Base-by-base conservation (phyloP, 1,140 invertebrate species). In the Lordiphosa collinella region DNA sequence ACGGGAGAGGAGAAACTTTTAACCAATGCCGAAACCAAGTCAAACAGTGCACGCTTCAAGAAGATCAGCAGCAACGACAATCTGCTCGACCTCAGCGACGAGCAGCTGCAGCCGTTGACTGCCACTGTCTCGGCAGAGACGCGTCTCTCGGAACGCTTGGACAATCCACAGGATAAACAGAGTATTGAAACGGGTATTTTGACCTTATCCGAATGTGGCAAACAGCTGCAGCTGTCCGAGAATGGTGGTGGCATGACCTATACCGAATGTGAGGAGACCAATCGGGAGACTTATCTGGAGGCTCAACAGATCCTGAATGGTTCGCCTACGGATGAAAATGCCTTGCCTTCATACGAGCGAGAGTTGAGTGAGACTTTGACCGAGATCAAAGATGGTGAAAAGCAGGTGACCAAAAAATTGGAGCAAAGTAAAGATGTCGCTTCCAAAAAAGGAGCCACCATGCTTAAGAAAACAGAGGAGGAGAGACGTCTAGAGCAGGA, bases 151-250 rank as follows among this genome's bases (percentile, higher is more conserved):
- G 86, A 88, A 67, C 63, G 85, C 25, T 60, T 79, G 56, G 65
- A 85, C 7, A 69, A 76, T 72, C 86, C 86, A 76, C 86, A 73
- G 66, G 86, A 88, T 88, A 88, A 71, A 78, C 86, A 88, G 80
- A 88, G 82, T 88, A 88, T 88, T 78, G 82, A 74, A 49, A 57
- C 62, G 54, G 86, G 86, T 88, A 88, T 68, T 72, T 67, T 88
- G 86, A 88, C 79, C 66, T 74, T 88, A 88, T 88, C 86, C 68
- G 86, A 88, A 74, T 72, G 86, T 69, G 86, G 86, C 63, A 88
- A 87, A 48, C 85, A 88, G 82, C 56, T 76, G 57, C 54, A 70
- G 64, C 53, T 80, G 63, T 57, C 66, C 66, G 56, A 62, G 25
- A 58, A 59, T 29, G 63, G 74, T 10, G 68, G 41, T 6, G 58